A percentile compares a stretch with the other conserved stretches of the same genome.
phyloP scores from a whole-genome alignment of 2,113 vertebrate species.

The Bos taurus region DNA sequence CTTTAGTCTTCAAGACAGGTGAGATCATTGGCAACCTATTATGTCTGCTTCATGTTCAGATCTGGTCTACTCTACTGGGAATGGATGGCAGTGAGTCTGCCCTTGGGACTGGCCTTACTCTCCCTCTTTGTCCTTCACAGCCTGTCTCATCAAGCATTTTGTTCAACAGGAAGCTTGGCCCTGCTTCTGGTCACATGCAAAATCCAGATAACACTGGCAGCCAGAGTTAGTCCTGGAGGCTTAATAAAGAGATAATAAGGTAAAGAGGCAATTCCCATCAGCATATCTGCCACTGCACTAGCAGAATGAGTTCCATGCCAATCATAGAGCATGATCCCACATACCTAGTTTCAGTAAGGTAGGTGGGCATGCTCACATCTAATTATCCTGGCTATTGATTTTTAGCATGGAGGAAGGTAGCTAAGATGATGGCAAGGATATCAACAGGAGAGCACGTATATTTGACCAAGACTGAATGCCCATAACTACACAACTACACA shows the following conservation, averaged over 20 bases:
- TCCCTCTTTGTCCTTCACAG: neutral
- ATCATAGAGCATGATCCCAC: neutral
- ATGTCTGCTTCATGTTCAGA: neutral
- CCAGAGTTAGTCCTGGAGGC: neutral
- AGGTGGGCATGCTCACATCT: neutral
- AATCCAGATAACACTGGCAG: conserved; percentile 35
- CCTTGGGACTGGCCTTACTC: neutral
- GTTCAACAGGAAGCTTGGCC: conserved; percentile 23
- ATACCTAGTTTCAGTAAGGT: neutral
- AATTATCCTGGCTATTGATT: neutral
- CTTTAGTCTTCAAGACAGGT: neutral
- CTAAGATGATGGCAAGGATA: neutral
- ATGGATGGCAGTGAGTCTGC: neutral
- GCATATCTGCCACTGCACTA: neutral
- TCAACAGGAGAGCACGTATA: neutral
- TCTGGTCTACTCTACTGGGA: neutral
- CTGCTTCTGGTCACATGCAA: conserved; percentile 35
- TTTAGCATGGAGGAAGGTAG: neutral
- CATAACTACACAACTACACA: neutral
- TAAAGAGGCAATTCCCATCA: neutral
- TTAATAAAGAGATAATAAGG: neutral
- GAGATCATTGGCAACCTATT: conserved; percentile 23
- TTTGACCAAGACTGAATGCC: neutral
- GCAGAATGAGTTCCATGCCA: neutral
- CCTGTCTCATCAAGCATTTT: conserved; percentile 17